These are phyloP conservation scores for Morbakka virulenta DNA, from an alignment of 30 jellyfish, hydroid and myxozoan genomes.

Conservation along the genomic window DNA sequence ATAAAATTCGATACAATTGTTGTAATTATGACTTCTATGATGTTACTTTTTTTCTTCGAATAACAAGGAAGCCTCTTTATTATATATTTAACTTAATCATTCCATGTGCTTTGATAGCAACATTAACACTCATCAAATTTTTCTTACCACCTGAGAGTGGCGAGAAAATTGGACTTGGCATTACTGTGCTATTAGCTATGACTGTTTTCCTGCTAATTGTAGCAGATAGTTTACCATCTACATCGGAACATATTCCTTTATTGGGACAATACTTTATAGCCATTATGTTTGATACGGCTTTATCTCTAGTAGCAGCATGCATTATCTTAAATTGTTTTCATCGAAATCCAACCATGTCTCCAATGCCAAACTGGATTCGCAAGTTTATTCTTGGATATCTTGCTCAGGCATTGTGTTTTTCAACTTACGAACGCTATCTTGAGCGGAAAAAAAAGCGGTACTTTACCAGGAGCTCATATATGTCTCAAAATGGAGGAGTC, in stretches of 20 bases:
- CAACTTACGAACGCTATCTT: slow-evolving; percentile 37
- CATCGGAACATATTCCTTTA: slow-evolving; percentile 74
- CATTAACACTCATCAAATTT: slow-evolving; percentile 70
- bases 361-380: slow-evolving; percentile 77
- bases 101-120: slow-evolving; percentile 74
- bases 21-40: slow-evolving; percentile 61
- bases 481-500: slow-evolving; percentile 54
- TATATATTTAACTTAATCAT: slow-evolving; percentile 63
- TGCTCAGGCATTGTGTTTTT: slow-evolving; percentile 56
- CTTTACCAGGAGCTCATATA: slow-evolving; percentile 29
- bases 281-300: slow-evolving; percentile 77
- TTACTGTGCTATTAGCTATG: slow-evolving; percentile 74
- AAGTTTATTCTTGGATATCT: slow-evolving; percentile 60
- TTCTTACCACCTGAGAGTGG: slow-evolving; percentile 82
- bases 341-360: slow-evolving; percentile 79
- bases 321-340: slow-evolving; percentile 68
- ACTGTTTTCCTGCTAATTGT: slow-evolving; percentile 68
- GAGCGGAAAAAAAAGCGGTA: slow-evolving; percentile 15
- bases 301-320: slow-evolving; percentile 78
- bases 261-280: slow-evolving; percentile 72
- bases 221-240: slow-evolving; percentile 79
- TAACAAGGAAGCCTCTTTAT: slow-evolving; percentile 69
- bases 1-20: slow-evolving; percentile 67
- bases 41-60: slow-evolving; percentile 66
- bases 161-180: slow-evolving; percentile 79